phyloP scores from a whole-genome alignment of 2,797 vertebrate species.

The Lithobates pipiens region DNA sequence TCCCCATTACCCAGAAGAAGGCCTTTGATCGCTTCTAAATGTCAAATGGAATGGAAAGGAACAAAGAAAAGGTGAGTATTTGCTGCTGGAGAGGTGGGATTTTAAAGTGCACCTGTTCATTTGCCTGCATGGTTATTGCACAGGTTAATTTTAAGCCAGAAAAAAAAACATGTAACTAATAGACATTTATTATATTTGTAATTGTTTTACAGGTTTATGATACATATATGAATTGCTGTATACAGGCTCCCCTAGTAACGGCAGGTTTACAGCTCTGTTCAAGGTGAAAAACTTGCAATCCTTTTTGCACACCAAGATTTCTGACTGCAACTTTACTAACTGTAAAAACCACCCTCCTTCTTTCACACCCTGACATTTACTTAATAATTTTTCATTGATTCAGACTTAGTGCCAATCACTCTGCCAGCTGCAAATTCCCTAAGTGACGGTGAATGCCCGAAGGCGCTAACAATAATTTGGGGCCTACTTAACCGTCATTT shows the following conservation, averaged over 20 bases:
- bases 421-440: conserved; percentile 34
- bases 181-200: too few relatives aligned
- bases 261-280: neutral
- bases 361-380: conserved; percentile 40
- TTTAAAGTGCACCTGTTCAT: too few relatives aligned
- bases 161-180: neutral
- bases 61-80: too few relatives aligned
- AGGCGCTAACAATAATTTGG: conserved; percentile 58
- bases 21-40: too few relatives aligned
- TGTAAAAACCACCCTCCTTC: conserved; percentile 3
- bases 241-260: neutral
- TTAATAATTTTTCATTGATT: conserved; percentile 45
- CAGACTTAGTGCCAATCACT: conserved; percentile 20
- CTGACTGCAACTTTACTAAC: neutral
- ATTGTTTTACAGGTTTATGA: neutral
- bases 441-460: conserved; percentile 37
- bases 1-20: too few relatives aligned
- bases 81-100: too few relatives aligned
- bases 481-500: conserved; percentile 47
- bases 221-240: neutral
- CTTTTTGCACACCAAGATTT: neutral
- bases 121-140: too few relatives aligned
- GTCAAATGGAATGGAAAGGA: too few relatives aligned
- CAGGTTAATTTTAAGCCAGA: too few relatives aligned
- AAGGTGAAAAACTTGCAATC: conserved; percentile 28